Evolutionary conservation across 2,888 invertebrate species (phyloP).

Genomic region (Augiades crinisus): DNA sequence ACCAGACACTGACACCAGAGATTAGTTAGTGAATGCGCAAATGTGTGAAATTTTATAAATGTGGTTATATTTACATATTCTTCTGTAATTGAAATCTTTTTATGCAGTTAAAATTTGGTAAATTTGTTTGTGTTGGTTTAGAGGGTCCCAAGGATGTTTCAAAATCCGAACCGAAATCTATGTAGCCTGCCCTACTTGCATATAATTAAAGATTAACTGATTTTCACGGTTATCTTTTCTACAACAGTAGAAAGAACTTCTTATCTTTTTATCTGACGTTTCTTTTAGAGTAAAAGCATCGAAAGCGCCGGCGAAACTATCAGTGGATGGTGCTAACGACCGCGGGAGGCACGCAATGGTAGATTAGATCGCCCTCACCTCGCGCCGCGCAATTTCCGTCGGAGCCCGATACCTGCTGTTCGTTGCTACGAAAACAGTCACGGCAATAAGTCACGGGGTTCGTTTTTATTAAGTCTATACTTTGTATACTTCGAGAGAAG

Average conservation of each 20-base stretch:
- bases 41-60: too few species aligned
- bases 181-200: background rate
- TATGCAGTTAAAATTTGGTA: too few species aligned
- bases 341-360: slow-evolving; percentile 62
- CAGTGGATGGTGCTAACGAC: slow-evolving; percentile 67
- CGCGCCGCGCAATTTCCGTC: slow-evolving; percentile 71
- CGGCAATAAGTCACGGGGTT: slow-evolving; percentile 16
- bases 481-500: too few species aligned
- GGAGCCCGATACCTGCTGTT: slow-evolving; percentile 50
- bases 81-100: too few species aligned
- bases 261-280: slow-evolving; percentile 16
- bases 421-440: slow-evolving; percentile 32
- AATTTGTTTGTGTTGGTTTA: too few species aligned
- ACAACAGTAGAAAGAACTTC: background rate
- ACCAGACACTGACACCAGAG: too few species aligned
- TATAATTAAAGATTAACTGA: background rate
- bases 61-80: too few species aligned
- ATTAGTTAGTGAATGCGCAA: too few species aligned
- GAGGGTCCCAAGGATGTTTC: too few species aligned
- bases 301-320: slow-evolving; percentile 52
- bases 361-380: slow-evolving; percentile 72
- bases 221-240: background rate
- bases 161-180: too few species aligned
- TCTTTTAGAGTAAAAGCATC: slow-evolving; percentile 25
- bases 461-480: background rate